Evolutionary conservation across 2,113 vertebrate species (phyloP).

Genomic region (Platysteira castanea): DNA sequence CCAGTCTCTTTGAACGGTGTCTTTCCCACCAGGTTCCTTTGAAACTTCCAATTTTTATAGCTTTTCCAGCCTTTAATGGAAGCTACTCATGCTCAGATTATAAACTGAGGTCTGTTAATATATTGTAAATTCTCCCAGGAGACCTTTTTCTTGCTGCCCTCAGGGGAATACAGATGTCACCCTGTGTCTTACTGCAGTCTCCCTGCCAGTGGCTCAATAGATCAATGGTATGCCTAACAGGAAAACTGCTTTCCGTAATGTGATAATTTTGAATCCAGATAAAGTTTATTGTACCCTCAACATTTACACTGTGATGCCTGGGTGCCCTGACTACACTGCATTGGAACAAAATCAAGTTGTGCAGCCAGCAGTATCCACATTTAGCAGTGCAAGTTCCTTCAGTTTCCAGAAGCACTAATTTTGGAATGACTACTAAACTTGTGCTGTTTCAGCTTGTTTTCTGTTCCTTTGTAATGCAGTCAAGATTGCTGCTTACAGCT

Average conservation of each 20-base stretch:
- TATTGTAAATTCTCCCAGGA: background rate
- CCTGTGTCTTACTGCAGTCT: background rate
- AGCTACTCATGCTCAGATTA: background rate
- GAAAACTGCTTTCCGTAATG: background rate
- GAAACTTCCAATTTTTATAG: background rate
- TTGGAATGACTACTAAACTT: background rate
- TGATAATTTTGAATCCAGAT: background rate
- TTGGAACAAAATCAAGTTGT: background rate
- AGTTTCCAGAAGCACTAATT: background rate
- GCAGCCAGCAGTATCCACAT: background rate
- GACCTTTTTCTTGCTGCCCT: background rate
- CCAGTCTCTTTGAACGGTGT: background rate
- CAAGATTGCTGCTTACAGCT: background rate
- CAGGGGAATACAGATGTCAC: background rate
- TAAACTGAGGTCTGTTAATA: background rate
- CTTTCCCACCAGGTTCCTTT: background rate
- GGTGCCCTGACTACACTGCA: background rate
- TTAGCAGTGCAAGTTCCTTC: background rate
- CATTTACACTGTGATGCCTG: fast-evolving
- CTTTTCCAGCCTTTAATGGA: background rate
- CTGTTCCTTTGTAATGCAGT: background rate
- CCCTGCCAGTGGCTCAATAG: background rate
- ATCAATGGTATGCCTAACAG: background rate
- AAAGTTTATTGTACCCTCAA: background rate
- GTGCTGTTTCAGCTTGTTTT: background rate